Evolutionary conservation across 2,797 vertebrate genomes (phyloP).

Genomic region (Salarias fasciatus): DNA sequence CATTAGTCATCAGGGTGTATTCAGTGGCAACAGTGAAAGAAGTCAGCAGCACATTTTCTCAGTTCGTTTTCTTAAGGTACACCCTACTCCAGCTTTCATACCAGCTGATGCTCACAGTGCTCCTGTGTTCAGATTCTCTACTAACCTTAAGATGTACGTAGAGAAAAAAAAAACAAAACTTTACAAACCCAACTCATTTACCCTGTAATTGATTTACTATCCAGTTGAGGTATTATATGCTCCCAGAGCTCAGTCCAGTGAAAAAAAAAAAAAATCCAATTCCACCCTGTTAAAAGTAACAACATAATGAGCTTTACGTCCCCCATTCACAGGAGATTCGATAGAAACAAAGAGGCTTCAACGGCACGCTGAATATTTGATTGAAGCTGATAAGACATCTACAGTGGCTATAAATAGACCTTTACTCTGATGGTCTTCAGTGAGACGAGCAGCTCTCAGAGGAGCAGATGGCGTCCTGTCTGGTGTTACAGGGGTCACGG

Average conservation of each 20-base stretch:
- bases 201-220: slow-evolving; percentile 10
- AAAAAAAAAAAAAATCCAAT: slow-evolving; percentile 35
- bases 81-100: too few species aligned
- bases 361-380: slow-evolving; percentile 54
- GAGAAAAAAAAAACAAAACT: neutral
- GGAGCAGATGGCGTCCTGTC: slow-evolving; percentile 68
- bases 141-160: too few species aligned
- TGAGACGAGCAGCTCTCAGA: slow-evolving; percentile 43
- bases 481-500: slow-evolving; percentile 60
- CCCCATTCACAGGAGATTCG: slow-evolving; percentile 36
- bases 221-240: neutral
- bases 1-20: too few species aligned
- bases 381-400: slow-evolving; percentile 60
- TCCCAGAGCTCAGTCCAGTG: slow-evolving; percentile 1
- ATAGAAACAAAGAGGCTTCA: slow-evolving; percentile 35
- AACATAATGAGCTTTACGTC: slow-evolving; percentile 26
- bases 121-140: too few species aligned
- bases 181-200: slow-evolving; percentile 1
- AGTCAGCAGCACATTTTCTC: too few species aligned
- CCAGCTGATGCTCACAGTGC: too few species aligned
- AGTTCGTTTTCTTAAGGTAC: slow-evolving; percentile 17
- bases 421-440: slow-evolving; percentile 60
- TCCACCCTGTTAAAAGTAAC: slow-evolving; percentile 21
- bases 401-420: slow-evolving; percentile 63
- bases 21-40: slow-evolving; percentile 8